These are phyloP conservation scores for Drosophila rufa DNA, from an alignment of 1,140 invertebrate genomes.

Conservation along the genomic window DNA sequence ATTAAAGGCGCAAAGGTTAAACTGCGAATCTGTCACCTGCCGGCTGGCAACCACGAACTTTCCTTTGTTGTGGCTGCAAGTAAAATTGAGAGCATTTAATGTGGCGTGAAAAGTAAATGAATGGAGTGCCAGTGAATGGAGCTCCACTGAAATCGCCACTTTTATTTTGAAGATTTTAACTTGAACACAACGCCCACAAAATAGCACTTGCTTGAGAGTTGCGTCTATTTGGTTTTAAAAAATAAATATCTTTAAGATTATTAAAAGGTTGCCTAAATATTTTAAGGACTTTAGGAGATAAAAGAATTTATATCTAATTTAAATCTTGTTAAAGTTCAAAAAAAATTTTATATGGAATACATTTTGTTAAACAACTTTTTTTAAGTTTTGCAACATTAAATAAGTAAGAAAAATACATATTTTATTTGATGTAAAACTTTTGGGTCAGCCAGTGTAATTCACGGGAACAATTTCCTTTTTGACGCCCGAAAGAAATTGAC, in stretches of 20 bases:
- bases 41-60: slow-evolving; percentile 32
- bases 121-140: slow-evolving; percentile 35
- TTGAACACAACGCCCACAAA: slow-evolving; percentile 38
- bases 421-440: too few species aligned
- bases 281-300: too few species aligned
- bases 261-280: slow-evolving; percentile 18
- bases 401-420: too few species aligned
- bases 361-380: too few species aligned
- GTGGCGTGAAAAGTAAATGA: slow-evolving; percentile 68
- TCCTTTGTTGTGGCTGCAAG: slow-evolving; percentile 41
- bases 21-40: slow-evolving; percentile 64
- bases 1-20: slow-evolving; percentile 52
- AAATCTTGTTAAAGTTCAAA: too few species aligned
- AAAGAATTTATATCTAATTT: too few species aligned
- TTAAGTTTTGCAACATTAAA: too few species aligned
- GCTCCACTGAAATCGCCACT: slow-evolving; percentile 39
- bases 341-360: too few species aligned
- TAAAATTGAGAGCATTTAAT: slow-evolving; percentile 57
- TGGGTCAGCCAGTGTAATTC: slow-evolving; percentile 12
- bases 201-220: not conserved
- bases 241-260: not conserved
- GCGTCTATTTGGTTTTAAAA: not conserved
- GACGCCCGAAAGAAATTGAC: slow-evolving; percentile 45
- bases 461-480: slow-evolving; percentile 40
- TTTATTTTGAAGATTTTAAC: slow-evolving; percentile 9